A percentile compares a stretch with the other conserved stretches of the same genome.
phyloP scores from a whole-genome alignment of 2,113 vertebrate species.

The Bubo scandiacus region DNA sequence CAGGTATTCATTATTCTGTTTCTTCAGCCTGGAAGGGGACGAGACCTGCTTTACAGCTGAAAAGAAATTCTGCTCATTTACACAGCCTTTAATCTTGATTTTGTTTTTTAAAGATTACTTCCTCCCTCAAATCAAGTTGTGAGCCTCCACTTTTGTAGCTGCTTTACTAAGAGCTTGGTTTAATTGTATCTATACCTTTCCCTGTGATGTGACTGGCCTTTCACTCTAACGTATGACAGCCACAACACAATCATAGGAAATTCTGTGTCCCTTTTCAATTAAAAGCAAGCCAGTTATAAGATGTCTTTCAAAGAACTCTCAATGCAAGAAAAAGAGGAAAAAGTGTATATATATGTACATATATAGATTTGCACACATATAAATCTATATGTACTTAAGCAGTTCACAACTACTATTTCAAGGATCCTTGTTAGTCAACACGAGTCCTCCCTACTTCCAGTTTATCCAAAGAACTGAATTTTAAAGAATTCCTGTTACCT shows the following conservation, averaged over 20 bases:
- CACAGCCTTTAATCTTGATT: background rate
- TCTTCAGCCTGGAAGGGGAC: background rate
- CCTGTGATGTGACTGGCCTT: background rate
- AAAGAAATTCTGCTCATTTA: background rate
- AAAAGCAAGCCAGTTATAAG: background rate
- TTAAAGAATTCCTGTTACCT: background rate
- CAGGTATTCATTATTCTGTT: background rate
- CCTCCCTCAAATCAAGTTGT: background rate
- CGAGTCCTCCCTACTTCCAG: background rate
- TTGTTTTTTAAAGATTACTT: background rate
- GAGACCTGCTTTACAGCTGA: background rate
- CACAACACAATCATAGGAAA: background rate
- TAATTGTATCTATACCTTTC: background rate
- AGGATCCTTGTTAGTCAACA: background rate
- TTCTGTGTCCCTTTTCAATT: background rate
- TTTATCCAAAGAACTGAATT: background rate
- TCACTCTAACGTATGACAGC: background rate
- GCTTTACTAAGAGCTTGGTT: background rate
- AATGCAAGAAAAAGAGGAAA: background rate
- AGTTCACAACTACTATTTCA: background rate
- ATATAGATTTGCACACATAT: background rate
- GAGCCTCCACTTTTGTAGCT: background rate
- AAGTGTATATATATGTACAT: fast-evolving
- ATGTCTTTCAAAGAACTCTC: background rate
- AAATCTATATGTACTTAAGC: background rate